These are phyloP conservation scores for Sebastes taczanowskii DNA, from an alignment of 2,797 vertebrate species.

Conservation along the genomic window DNA sequence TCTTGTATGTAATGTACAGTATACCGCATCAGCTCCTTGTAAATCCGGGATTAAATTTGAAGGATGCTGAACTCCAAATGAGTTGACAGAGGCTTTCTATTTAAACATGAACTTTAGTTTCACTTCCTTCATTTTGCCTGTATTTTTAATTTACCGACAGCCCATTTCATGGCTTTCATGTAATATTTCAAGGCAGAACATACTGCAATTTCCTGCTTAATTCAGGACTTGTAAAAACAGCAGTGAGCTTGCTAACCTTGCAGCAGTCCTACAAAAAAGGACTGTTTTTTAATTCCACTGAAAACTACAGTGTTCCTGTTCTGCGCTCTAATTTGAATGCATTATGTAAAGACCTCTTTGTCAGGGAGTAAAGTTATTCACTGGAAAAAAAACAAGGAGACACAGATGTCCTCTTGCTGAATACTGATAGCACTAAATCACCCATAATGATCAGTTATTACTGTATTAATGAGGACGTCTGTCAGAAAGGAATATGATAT, in stretches of 20 bases:
- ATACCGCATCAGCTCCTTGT: background rate
- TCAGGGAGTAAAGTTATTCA: conserved; percentile 21
- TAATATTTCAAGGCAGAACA: conserved; percentile 26
- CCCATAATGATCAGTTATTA: conserved; percentile 16
- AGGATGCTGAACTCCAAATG: conserved; percentile 2
- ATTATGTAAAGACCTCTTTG: conserved; percentile 39
- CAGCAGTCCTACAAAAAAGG: conserved; percentile 6
- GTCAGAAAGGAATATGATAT: background rate
- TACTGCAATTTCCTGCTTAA: conserved; percentile 30
- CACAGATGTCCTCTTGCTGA: conserved; percentile 5
- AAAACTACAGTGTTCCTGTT: conserved; percentile 9
- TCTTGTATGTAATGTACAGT: background rate
- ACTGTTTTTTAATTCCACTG: conserved; percentile 19
- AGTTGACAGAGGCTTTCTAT: conserved; percentile 1
- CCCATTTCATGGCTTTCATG: conserved; percentile 22
- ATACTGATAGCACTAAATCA: conserved; percentile 35
- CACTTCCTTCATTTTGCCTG: background rate
- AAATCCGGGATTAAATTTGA: conserved; percentile 4
- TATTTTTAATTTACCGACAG: conserved; percentile 2
- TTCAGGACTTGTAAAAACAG: conserved; percentile 24
- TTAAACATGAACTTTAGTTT: background rate
- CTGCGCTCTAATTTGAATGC: conserved; percentile 37
- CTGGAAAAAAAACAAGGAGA: background rate
- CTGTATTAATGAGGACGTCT: conserved; percentile 24
- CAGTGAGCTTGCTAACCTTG: conserved; percentile 11